Percentiles rank a stretch among this genome's conserved stretches.
Evolutionary conservation across 2,797 vertebrate species (phyloP).

Genomic region (Melanotaenia trifasciata): DNA sequence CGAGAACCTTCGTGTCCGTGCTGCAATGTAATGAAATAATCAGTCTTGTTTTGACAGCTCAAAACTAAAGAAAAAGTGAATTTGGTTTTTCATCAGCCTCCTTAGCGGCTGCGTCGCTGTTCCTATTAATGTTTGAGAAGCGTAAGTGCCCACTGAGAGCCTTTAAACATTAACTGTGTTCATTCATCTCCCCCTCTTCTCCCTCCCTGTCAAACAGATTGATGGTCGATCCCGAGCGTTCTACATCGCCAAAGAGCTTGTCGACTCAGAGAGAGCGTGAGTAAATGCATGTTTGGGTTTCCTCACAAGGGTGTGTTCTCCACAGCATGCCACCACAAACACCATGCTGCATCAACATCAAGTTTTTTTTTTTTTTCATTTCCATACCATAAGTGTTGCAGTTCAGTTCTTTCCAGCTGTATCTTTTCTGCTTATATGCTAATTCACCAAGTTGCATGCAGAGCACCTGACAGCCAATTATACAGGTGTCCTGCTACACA

Average conservation of each 20-base stretch:
- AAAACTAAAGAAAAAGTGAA: conserved; percentile 46
- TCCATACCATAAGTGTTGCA: neutral
- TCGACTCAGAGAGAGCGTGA: conserved; percentile 94
- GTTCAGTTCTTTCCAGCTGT: neutral
- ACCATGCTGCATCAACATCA: conserved; percentile 7
- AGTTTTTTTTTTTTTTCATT: neutral
- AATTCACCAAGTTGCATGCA: conserved; percentile 46
- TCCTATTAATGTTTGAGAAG: conserved; percentile 59
- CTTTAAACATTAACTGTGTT: conserved; percentile 67
- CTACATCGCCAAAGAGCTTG: conserved; percentile 90
- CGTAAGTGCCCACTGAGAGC: conserved; percentile 57
- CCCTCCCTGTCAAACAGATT: conserved; percentile 82
- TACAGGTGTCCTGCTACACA: conserved; percentile 49
- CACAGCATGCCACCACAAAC: conserved; percentile 12
- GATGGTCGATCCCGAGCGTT: conserved; percentile 92
- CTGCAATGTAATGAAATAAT: conserved; percentile 81
- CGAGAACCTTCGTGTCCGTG: conserved; percentile 65
- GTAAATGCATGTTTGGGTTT: conserved; percentile 63
- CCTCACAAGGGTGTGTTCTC: conserved; percentile 1
- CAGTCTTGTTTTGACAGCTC: conserved; percentile 81
- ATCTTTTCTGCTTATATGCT: conserved; percentile 9
- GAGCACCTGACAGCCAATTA: conserved; percentile 66
- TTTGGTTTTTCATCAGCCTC: conserved; percentile 31
- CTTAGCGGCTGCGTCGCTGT: conserved; percentile 16
- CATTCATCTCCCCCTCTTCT: conserved; percentile 70